Conservation (phyloP, 2,113 vertebrate species). For the Tinamus guttatus region DNA sequence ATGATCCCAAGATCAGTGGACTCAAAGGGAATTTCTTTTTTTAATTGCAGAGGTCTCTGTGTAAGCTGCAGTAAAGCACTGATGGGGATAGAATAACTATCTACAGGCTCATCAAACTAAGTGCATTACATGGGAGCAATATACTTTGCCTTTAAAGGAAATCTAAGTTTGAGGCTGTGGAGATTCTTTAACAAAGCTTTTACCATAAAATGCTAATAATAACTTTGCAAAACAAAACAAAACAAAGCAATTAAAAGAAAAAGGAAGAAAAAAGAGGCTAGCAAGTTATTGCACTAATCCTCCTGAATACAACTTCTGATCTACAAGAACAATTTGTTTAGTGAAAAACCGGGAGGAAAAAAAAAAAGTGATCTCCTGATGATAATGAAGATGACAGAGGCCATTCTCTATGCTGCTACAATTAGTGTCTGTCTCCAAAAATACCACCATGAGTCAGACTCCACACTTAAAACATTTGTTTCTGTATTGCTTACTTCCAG, state of each 20-base stretch:
- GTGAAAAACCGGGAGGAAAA: not conserved
- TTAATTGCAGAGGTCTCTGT: not conserved
- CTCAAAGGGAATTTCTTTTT: not conserved
- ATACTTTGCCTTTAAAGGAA: not conserved
- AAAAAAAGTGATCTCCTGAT: not conserved
- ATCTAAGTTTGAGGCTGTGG: not conserved
- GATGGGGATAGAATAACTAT: not conserved
- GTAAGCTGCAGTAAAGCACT: not conserved
- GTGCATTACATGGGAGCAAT: not conserved
- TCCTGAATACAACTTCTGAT: not conserved
- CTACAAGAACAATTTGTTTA: not conserved
- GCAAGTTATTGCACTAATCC: not conserved
- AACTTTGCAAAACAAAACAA: not conserved
- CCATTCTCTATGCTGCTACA: not conserved
- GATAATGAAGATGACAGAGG: conserved; percentile 24
- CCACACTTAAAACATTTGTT: not conserved
- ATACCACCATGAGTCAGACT: not conserved
- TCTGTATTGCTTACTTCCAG: not conserved
- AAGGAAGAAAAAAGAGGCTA: not conserved
- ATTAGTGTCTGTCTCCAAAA: conserved; percentile 14
- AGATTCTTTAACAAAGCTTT: not conserved
- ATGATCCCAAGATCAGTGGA: not conserved
- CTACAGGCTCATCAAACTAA: not conserved
- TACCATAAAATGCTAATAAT: not conserved
- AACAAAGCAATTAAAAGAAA: not conserved